These are phyloP conservation scores for Archivesica marissinica DNA, from an alignment of 1,140 invertebrate species.

Conservation along the genomic window DNA sequence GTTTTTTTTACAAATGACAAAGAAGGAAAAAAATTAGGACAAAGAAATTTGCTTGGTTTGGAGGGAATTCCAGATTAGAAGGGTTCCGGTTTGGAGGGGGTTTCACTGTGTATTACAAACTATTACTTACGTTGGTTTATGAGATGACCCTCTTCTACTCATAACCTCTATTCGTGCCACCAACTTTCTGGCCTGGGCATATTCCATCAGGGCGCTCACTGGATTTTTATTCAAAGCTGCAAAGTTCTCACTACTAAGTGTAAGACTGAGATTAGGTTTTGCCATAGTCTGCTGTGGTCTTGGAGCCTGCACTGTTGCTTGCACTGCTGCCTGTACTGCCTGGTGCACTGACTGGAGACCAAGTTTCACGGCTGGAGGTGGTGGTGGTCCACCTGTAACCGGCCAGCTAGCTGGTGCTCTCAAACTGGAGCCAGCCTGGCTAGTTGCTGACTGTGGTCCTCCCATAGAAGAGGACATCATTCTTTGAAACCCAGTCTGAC, in stretches of 20 bases:
- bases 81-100: too few relatives aligned
- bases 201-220: constrained; percentile 85
- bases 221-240: constrained; percentile 84
- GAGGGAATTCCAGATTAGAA: too few relatives aligned
- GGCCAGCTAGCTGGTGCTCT: background rate
- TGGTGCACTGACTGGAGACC: too few relatives aligned
- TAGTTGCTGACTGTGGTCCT: background rate
- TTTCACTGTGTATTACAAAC: too few relatives aligned
- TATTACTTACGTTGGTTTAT: constrained; percentile 82
- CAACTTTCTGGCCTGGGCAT: constrained; percentile 83
- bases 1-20: too few relatives aligned
- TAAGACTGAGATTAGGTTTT: constrained; percentile 50
- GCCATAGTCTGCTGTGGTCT: background rate
- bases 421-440: background rate
- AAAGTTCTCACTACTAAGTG: constrained; percentile 82
- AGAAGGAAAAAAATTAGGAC: too few relatives aligned
- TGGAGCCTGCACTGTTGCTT: background rate
- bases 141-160: constrained; percentile 81
- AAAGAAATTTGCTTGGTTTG: too few relatives aligned
- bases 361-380: constrained; percentile 7
- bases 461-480: background rate
- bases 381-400: background rate
- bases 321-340: constrained; percentile 23
- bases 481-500: background rate
- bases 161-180: constrained; percentile 82